Conservation (phyloP, 2,888 invertebrate species). For the Enoplolaimus lenunculus region DNA sequence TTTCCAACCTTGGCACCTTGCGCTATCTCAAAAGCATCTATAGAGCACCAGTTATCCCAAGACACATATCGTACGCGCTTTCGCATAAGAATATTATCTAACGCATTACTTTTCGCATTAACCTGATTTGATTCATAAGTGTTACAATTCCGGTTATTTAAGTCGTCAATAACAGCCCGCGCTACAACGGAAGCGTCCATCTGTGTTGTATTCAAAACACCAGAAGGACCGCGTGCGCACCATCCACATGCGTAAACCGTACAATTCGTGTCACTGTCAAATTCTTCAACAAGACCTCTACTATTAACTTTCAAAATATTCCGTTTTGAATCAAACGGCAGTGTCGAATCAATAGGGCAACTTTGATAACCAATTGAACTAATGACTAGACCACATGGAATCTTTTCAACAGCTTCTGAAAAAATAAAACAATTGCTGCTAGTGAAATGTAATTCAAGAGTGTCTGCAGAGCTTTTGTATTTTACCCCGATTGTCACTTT, state of each 20-base stretch:
- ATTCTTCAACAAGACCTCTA: neutral
- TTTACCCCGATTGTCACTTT: too few relatives aligned
- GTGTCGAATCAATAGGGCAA: constrained; percentile 6
- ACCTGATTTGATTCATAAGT: too few relatives aligned
- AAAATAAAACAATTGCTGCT: too few relatives aligned
- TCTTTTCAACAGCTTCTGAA: too few relatives aligned
- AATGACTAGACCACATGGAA: constrained; percentile 50
- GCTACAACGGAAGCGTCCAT: constrained; percentile 12
- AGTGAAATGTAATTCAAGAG: too few relatives aligned
- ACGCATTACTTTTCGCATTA: neutral
- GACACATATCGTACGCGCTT: constrained; percentile 10
- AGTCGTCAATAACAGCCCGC: neutral
- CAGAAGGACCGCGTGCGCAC: constrained; percentile 21
- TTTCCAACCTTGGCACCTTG: too few relatives aligned
- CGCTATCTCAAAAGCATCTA: too few relatives aligned
- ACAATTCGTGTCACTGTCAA: neutral
- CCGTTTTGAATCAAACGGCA: constrained; percentile 16
- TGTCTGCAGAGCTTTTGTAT: too few relatives aligned
- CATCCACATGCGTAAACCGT: constrained; percentile 16
- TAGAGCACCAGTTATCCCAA: constrained; percentile 20
- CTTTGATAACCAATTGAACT: constrained; percentile 34
- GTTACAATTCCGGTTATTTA: neutral
- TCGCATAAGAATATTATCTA: neutral
- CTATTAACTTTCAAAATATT: constrained; percentile 6
- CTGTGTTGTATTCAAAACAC: constrained; percentile 21